Conservation (phyloP, 1,140 invertebrate species). For the Hycleus phaleratus region DNA sequence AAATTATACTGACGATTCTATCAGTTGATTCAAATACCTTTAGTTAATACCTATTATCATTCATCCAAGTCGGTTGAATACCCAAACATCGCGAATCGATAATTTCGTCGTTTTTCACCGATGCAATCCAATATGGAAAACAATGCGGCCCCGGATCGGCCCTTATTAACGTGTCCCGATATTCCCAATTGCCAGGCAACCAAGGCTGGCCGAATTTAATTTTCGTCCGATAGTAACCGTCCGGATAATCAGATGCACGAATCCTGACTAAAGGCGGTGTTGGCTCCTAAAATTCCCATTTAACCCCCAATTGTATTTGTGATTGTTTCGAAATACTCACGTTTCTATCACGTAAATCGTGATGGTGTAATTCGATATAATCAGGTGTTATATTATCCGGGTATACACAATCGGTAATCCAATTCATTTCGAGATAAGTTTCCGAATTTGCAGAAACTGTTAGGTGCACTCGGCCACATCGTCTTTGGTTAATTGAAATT, state of each 20-base stretch:
- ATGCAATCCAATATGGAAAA: slow-evolving; percentile 47
- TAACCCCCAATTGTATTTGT: neutral
- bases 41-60: slow-evolving; percentile 47
- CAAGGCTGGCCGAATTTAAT: slow-evolving; percentile 23
- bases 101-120: slow-evolving; percentile 43
- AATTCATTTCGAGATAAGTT: slow-evolving; percentile 29
- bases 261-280: slow-evolving; percentile 11
- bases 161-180: slow-evolving; percentile 16
- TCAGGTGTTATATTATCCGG: slow-evolving; percentile 21
- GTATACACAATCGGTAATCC: slow-evolving; percentile 27
- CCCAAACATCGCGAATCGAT: slow-evolving; percentile 49
- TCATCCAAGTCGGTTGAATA: slow-evolving; percentile 59
- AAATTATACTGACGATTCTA: neutral
- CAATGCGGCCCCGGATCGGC: slow-evolving; percentile 34
- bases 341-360: slow-evolving; percentile 25
- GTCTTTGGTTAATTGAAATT: too few relatives aligned
- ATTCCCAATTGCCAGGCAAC: slow-evolving; percentile 31
- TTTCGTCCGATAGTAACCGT: slow-evolving; percentile 25
- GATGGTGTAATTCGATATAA: slow-evolving; percentile 25
- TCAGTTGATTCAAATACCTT: slow-evolving; percentile 23
- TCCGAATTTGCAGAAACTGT: slow-evolving; percentile 27
- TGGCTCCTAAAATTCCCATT: slow-evolving; percentile 11
- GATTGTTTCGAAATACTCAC: slow-evolving; percentile 12
- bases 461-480: slow-evolving; percentile 30
- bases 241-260: slow-evolving; percentile 14